These are phyloP conservation scores for Squalus acanthias DNA, from an alignment of 2,797 vertebrate genomes.

Conservation along the genomic window DNA sequence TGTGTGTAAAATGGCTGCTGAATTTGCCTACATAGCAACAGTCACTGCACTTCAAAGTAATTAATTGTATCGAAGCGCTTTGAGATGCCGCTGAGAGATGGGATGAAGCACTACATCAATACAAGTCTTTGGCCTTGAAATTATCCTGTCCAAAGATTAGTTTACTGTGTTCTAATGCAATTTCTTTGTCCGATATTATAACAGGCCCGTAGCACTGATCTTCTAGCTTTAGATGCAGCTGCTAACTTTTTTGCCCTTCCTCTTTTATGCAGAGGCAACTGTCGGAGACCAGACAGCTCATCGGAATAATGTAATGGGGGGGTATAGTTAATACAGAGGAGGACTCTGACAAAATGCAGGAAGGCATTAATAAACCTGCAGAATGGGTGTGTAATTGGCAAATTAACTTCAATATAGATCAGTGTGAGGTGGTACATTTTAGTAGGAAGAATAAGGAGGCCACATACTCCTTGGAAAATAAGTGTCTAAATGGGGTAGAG, in stretches of 20 bases:
- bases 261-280: neutral
- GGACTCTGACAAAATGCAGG: neutral
- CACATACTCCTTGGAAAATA: no score
- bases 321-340: neutral
- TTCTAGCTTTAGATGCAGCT: neutral
- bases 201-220: neutral
- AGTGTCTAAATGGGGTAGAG: no score
- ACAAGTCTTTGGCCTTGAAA: neutral
- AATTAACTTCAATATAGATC: neutral
- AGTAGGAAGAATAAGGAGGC: no score
- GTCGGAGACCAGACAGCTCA: neutral
- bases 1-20: neutral
- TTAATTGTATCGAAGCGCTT: no score
- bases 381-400: neutral
- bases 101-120: neutral
- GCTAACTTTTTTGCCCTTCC: neutral
- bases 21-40: neutral
- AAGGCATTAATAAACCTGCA: neutral
- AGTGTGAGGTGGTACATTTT: neutral
- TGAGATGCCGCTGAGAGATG: neutral
- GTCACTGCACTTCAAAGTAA: neutral
- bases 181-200: neutral
- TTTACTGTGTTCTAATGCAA: neutral
- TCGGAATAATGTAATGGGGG: no score
- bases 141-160: neutral